Evolutionary conservation across 2,888 invertebrate genomes (phyloP), one percentile per base, ranked within the genome.

Genomic region (Acanthopleura granulata): DNA sequence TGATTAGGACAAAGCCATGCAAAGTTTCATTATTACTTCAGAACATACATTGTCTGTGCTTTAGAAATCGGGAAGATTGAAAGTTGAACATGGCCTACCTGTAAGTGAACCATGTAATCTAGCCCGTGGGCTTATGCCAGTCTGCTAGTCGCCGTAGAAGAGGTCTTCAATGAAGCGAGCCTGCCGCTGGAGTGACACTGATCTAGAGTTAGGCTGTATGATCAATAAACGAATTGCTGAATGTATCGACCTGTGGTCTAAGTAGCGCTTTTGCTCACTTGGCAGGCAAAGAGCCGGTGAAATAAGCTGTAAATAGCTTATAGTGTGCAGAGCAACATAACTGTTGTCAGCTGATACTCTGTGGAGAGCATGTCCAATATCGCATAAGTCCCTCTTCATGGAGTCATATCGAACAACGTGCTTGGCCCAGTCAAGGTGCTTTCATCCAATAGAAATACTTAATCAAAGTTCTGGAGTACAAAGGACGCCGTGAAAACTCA

Each of bases 191-290:
- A 27, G 29, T 27, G 22, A 22, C 25, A 66, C 15, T 22, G 66
- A 66, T 22, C 27, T 27, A 25, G 25, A 25, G 29, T 22, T 16
- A 66, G 27, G 16, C 29, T 27, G 66, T 16, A 18, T 6, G 66
- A 66, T 66, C 66, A 27, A 66, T 22, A 27, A 22, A 14, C 16
- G 22, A 22, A 57, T 22, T 22, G 18, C 57, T 18, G 66, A 12
- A 27, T 27, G 16, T 27, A 66, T 66, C 66, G 66, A 66, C 25
- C 66, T 27, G 29, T 27, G 3, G 16, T 27, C 25, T 27, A 66
- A 66, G 66, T 66, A 27, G 22, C 66, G 22, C 66, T 66, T 66
- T 66, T 66, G 66, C 66, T 27, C 66, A 66, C 66, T 66, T 66
- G 27, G 1, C 66, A 27, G 22, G 1, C 66, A 66, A 66, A 27